These are phyloP conservation scores for Cephus runcator DNA, from an alignment of 2,888 invertebrate species.

Conservation along the genomic window DNA sequence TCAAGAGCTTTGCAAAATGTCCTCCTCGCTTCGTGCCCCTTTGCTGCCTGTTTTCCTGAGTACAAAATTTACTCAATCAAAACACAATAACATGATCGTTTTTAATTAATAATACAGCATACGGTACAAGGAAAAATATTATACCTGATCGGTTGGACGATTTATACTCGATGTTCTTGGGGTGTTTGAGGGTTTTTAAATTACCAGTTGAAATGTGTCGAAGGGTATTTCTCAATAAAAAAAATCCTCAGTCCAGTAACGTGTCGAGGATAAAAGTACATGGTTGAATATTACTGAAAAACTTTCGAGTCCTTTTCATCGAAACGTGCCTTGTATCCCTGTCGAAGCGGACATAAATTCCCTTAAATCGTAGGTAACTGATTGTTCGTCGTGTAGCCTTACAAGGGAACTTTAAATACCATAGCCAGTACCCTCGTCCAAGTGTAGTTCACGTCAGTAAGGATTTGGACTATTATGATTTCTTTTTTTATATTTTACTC, in stretches of 20 bases:
- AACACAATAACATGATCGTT: neutral
- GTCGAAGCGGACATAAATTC: neutral
- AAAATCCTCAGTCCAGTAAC: neutral
- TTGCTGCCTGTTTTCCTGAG: neutral
- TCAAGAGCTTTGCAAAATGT: neutral
- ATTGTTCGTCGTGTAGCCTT: neutral
- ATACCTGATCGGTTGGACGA: neutral
- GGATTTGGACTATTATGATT: neutral
- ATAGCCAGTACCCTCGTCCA: neutral
- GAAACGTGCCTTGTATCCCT: neutral
- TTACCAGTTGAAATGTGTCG: neutral
- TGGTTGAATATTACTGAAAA: neutral
- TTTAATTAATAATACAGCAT: neutral
- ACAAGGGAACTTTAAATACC: neutral
- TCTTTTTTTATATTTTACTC: neutral
- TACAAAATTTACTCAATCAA: neutral
- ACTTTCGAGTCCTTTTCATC: neutral
- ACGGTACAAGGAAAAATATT: neutral
- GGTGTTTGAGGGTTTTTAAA: neutral
- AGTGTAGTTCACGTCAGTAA: neutral
- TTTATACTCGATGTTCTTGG: too few species aligned
- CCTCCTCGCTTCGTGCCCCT: neutral
- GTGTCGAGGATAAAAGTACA: neutral
- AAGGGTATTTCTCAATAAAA: neutral
- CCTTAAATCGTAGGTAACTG: neutral